Evolutionary conservation across 35 echinoderm and acorn worm species (phyloP).

Genomic region (Lytechinus variegatus): DNA sequence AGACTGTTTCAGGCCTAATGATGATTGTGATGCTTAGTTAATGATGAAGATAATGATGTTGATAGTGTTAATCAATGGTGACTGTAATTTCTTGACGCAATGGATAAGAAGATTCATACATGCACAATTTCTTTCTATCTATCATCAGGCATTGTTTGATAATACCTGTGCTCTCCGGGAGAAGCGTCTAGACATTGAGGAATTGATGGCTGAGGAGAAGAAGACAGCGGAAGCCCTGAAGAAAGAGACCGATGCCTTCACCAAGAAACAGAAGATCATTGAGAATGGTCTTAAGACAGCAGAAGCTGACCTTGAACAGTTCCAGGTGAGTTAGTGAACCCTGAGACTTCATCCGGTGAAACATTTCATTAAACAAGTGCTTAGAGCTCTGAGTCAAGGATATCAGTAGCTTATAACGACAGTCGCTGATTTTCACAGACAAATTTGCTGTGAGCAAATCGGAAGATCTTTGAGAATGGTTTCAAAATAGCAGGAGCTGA

Average conservation of each 20-base stretch:
- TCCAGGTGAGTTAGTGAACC: constrained; percentile 67
- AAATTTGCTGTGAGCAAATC: no score
- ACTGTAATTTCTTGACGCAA: no score
- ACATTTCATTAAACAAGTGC: no score
- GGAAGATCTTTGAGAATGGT: no score
- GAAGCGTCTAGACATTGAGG: constrained; percentile 97
- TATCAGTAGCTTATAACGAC: no score
- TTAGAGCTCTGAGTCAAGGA: no score
- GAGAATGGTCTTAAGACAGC: constrained; percentile 85
- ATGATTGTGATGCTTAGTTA: constrained; percentile 43
- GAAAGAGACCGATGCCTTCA: constrained; percentile 89
- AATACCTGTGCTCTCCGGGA: constrained; percentile 89
- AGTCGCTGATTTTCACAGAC: no score
- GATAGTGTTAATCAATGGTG: neutral
- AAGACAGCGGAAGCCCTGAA: constrained; percentile 86
- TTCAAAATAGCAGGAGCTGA: no score
- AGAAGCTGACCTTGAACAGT: constrained; percentile 94
- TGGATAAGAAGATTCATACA: neutral
- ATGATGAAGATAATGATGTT: constrained; percentile 46
- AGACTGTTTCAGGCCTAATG: no score
- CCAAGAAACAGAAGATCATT: constrained; percentile 95
- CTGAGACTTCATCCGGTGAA: neutral
- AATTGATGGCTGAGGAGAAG: constrained; percentile 94
- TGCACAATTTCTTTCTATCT: neutral
- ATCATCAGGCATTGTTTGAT: constrained; percentile 83